A percentile compares a stretch with the other conserved stretches of the same genome.
Conservation (phyloP, 1,140 invertebrate genomes). For the Tetramorium parvispinum region DNA sequence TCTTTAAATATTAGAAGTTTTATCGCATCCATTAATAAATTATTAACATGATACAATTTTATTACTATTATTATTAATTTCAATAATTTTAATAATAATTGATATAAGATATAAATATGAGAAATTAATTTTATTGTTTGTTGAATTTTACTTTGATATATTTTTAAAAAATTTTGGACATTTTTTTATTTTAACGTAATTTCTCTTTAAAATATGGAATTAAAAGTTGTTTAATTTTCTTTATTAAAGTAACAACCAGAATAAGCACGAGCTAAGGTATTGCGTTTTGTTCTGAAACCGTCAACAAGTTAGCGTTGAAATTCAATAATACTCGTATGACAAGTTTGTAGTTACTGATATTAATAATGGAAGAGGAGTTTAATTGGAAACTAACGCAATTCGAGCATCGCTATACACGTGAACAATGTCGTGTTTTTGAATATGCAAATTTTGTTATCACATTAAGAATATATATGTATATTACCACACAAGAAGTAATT, state of each 20-base stretch:
- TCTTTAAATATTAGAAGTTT: not conserved
- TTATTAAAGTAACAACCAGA: constrained; percentile 24
- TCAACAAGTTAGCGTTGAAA: constrained; percentile 56
- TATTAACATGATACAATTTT: not conserved
- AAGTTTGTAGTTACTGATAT: constrained; percentile 54
- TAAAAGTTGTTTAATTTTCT: constrained; percentile 1
- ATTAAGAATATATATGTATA: constrained; percentile 6
- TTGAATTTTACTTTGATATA: not conserved
- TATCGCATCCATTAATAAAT: not conserved
- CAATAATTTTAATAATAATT: not conserved
- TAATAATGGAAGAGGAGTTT: constrained; percentile 56
- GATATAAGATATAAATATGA: not conserved
- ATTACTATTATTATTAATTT: not conserved
- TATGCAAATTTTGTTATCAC: constrained; percentile 17
- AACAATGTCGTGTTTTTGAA: constrained; percentile 34
- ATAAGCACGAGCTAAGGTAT: constrained; percentile 22
- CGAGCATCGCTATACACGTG: not conserved
- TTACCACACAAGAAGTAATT: not conserved
- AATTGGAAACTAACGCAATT: constrained; percentile 46
- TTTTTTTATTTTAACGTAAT: not conserved
- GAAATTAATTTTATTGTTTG: not conserved
- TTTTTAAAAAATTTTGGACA: not conserved
- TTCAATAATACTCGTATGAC: constrained; percentile 57
- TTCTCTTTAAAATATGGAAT: not conserved
- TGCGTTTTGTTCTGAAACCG: constrained; percentile 22